Evolutionary conservation across 2,888 invertebrate genomes (phyloP).

Genomic region (Smittia aterrima): DNA sequence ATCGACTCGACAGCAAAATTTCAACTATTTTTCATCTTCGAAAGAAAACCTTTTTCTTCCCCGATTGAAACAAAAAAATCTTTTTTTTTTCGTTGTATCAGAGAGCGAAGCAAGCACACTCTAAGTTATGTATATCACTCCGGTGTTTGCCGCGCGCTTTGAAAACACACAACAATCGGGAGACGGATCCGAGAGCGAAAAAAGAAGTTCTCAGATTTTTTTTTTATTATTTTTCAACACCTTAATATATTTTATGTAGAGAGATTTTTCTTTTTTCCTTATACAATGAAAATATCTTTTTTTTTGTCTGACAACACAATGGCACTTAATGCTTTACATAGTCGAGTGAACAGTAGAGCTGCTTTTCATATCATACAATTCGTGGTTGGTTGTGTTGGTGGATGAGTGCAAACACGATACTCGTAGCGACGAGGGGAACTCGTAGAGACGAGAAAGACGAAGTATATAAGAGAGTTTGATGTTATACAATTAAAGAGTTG

Average conservation of each 20-base stretch:
- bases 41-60: constrained; percentile 26
- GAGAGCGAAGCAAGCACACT: constrained; percentile 23
- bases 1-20: constrained; percentile 42
- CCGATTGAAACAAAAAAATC: background rate
- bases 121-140: constrained; percentile 38
- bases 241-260: constrained; percentile 39
- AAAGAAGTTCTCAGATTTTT: constrained; percentile 34
- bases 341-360: background rate
- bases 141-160: constrained; percentile 25
- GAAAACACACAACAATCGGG: constrained; percentile 32
- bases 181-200: constrained; percentile 21
- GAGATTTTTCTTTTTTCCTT: background rate
- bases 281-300: background rate
- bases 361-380: background rate
- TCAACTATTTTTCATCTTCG: constrained; percentile 38
- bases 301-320: background rate
- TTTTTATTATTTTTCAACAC: constrained; percentile 41
- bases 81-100: constrained; percentile 21
- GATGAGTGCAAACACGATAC: too few relatives aligned
- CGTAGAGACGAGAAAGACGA: too few relatives aligned
- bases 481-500: too few relatives aligned
- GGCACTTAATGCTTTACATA: background rate
- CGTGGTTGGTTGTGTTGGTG: background rate
- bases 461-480: too few relatives aligned
- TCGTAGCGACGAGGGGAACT: too few relatives aligned